A percentile compares a stretch with the other conserved stretches of the same genome.
phyloP scores from a whole-genome alignment of 2,113 vertebrate species.

The Progne subis region DNA sequence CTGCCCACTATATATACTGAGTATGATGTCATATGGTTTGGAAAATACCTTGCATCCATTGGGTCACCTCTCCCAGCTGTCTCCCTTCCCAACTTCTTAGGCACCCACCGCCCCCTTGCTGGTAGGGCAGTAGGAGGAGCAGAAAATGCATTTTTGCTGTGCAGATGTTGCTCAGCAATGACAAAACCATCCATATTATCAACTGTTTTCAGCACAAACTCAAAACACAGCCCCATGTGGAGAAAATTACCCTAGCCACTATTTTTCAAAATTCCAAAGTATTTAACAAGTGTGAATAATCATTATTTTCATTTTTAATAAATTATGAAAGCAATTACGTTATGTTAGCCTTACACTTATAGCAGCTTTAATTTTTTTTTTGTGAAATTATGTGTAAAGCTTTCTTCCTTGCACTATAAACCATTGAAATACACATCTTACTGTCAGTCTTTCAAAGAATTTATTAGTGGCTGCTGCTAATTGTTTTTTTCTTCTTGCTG shows the following conservation, averaged over 20 bases:
- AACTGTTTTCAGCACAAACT: neutral
- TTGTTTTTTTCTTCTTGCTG: neutral
- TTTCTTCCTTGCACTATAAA: neutral
- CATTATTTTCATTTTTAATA: neutral
- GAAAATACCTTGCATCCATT: neutral
- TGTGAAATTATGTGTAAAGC: neutral
- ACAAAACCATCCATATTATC: neutral
- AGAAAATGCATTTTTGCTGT: neutral
- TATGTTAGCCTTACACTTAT: neutral
- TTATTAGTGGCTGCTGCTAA: neutral
- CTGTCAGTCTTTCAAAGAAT: accelerated
- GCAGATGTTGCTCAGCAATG: neutral
- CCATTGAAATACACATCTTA: neutral
- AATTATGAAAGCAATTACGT: neutral
- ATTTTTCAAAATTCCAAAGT: neutral
- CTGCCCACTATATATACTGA: neutral
- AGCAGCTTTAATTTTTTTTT: neutral
- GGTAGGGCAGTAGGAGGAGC: neutral
- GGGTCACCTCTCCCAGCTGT: neutral
- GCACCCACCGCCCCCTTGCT: neutral
- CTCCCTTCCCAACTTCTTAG: neutral
- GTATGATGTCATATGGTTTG: neutral
- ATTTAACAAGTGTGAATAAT: neutral
- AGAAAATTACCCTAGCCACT: neutral
- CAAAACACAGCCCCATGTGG: neutral